A percentile compares a stretch with the other conserved stretches of the same genome.
These are phyloP conservation scores for Sebastes aleutianus DNA, from an alignment of 2,797 vertebrate species.

Conservation along the genomic window DNA sequence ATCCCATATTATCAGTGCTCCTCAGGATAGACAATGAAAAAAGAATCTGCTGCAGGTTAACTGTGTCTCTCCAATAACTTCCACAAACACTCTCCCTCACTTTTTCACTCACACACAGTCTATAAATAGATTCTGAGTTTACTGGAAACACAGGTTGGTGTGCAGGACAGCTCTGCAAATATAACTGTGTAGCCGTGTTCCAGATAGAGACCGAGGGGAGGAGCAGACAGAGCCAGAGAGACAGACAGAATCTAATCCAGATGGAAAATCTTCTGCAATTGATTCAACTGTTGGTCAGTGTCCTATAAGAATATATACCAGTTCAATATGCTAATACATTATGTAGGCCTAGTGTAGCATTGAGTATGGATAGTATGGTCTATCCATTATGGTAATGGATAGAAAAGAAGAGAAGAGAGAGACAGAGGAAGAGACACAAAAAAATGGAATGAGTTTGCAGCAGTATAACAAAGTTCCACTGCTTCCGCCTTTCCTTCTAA, in stretches of 20 bases:
- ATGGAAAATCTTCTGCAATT: not conserved
- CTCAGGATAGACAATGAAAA: not conserved
- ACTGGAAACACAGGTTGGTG: conserved; percentile 74
- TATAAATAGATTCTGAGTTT: conserved; percentile 75
- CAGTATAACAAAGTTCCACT: too few relatives aligned
- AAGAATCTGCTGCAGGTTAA: not conserved
- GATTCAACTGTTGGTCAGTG: not conserved
- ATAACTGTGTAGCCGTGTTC: conserved; percentile 47
- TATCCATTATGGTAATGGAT: too few relatives aligned
- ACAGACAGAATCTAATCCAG: not conserved
- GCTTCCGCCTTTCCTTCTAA: too few relatives aligned
- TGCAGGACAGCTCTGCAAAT: conserved; percentile 59
- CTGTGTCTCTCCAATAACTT: not conserved
- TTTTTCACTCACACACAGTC: conserved; percentile 16
- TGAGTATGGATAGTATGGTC: not conserved
- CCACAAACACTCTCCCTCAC: conserved; percentile 8
- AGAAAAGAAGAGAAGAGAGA: too few relatives aligned
- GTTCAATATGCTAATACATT: not conserved
- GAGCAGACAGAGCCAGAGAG: not conserved
- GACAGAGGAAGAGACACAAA: too few relatives aligned
- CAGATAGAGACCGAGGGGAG: conserved; percentile 21
- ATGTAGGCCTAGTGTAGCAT: not conserved
- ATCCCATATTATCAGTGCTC: not conserved
- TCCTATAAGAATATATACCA: not conserved
- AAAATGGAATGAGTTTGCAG: too few relatives aligned